Evolutionary conservation across 2,113 vertebrate genomes (phyloP).

Genomic region (Larimichthys crocea): DNA sequence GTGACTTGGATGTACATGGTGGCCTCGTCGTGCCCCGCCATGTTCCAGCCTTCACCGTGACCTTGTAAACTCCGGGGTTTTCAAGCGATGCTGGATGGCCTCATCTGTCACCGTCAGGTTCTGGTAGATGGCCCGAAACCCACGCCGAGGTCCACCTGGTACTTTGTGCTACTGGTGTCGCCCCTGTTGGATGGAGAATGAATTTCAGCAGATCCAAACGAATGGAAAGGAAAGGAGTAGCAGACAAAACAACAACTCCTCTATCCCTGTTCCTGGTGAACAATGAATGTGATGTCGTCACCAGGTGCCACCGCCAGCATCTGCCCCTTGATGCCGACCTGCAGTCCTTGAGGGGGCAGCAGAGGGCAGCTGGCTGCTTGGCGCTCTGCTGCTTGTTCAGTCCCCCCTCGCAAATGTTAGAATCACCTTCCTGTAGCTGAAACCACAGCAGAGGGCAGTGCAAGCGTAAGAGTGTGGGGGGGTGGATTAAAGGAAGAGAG

Average conservation of each 20-base stretch:
- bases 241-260: fast-evolving
- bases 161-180: conserved; percentile 91
- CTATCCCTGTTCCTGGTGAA: conserved; percentile 89
- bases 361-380: conserved; percentile 89
- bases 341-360: conserved; percentile 90
- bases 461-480: not conserved
- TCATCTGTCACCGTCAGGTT: conserved; percentile 93
- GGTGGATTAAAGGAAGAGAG: too few relatives aligned
- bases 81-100: conserved; percentile 92
- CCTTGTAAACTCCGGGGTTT: conserved; percentile 90
- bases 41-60: conserved; percentile 92
- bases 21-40: conserved; percentile 89
- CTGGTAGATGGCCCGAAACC: conserved; percentile 91
- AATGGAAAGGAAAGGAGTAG: not conserved
- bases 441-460: conserved; percentile 22
- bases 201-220: not conserved
- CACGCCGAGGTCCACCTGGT: conserved; percentile 95
- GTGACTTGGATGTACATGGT: conserved; percentile 94
- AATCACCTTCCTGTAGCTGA: conserved; percentile 95
- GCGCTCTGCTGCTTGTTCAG: conserved; percentile 89
- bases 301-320: conserved; percentile 90
- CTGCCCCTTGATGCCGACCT: conserved; percentile 89
- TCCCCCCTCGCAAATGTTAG: conserved; percentile 92
- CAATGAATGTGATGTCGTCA: conserved; percentile 92
- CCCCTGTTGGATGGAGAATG: conserved; percentile 81